These are phyloP conservation scores for Globodera ellingtonae DNA, from an alignment of 1,140 invertebrate genomes.

Conservation along the genomic window DNA sequence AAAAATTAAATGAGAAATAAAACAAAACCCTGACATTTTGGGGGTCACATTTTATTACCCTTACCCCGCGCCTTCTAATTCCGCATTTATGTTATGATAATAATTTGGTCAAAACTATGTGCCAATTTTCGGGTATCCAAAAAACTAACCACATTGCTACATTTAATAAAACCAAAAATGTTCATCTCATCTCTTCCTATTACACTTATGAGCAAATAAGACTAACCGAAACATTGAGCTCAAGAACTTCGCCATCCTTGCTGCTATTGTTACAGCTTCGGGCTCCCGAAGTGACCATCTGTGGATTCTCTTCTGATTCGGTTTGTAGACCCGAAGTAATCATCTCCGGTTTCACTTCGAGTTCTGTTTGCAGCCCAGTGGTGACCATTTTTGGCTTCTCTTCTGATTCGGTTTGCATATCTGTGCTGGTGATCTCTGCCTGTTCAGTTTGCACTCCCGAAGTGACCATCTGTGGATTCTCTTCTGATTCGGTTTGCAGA, in stretches of 20 bases:
- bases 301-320: not conserved
- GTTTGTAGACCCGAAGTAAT: constrained; percentile 2
- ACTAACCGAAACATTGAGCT: constrained; percentile 30
- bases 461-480: not conserved
- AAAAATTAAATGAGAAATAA: too few relatives aligned
- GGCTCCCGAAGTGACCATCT: not conserved
- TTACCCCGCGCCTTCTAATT: too few relatives aligned
- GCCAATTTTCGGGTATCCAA: too few relatives aligned
- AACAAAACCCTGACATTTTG: too few relatives aligned
- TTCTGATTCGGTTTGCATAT: not conserved
- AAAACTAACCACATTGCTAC: too few relatives aligned
- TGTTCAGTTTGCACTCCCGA: not conserved
- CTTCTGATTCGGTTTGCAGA: not conserved
- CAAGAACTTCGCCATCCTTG: constrained; percentile 3
- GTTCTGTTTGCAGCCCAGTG: constrained; percentile 4
- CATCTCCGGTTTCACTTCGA: not conserved
- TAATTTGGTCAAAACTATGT: too few relatives aligned
- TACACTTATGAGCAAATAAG: not conserved
- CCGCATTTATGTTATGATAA: too few relatives aligned
- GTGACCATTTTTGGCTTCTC: constrained; percentile 5
- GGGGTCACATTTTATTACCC: too few relatives aligned
- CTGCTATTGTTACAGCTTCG: not conserved
- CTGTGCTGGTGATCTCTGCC: not conserved
- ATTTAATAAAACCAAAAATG: too few relatives aligned
- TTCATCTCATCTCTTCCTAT: too few relatives aligned